Evolutionary conservation across 1,140 invertebrate genomes (phyloP).

Genomic region (Cecropterus lyciades): DNA sequence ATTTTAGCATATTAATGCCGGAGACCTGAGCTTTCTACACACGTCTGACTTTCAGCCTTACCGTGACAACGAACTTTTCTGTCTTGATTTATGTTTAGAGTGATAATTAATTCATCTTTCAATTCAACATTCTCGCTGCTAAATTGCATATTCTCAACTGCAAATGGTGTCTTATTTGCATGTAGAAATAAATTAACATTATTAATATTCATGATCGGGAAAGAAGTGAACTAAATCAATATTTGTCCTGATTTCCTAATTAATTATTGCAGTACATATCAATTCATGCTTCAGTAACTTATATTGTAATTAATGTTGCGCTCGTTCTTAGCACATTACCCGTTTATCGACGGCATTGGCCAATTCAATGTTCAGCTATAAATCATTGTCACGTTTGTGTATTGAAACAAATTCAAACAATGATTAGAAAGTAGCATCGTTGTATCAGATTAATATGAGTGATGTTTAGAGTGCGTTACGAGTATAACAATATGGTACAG

Average conservation of each 20-base stretch:
- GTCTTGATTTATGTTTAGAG: conserved; percentile 29
- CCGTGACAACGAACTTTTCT: conserved; percentile 40
- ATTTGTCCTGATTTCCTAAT: conserved; percentile 43
- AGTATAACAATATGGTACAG: conserved; percentile 37
- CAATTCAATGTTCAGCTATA: conserved; percentile 38
- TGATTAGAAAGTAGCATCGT: conserved; percentile 47
- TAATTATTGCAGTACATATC: conserved; percentile 45
- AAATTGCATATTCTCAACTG: background rate
- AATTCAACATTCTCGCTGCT: conserved; percentile 4
- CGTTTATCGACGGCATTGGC: conserved; percentile 40
- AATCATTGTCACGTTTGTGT: conserved; percentile 49
- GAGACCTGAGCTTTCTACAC: conserved; percentile 71
- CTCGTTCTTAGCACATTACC: conserved; percentile 37
- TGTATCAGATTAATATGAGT: conserved; percentile 43
- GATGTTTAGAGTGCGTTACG: conserved; percentile 41
- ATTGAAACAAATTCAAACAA: conserved; percentile 42
- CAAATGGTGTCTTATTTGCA: background rate
- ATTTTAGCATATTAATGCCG: conserved; percentile 78
- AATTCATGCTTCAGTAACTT: conserved; percentile 40
- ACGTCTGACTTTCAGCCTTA: conserved; percentile 44
- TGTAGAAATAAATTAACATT: conserved; percentile 22
- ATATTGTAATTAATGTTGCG: conserved; percentile 46
- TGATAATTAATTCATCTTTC: conserved; percentile 22
- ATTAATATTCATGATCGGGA: background rate
- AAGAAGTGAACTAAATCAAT: conserved; percentile 38